Base-by-base conservation (phyloP, 2,888 invertebrate species). In the Epinotia brunnichana region DNA sequence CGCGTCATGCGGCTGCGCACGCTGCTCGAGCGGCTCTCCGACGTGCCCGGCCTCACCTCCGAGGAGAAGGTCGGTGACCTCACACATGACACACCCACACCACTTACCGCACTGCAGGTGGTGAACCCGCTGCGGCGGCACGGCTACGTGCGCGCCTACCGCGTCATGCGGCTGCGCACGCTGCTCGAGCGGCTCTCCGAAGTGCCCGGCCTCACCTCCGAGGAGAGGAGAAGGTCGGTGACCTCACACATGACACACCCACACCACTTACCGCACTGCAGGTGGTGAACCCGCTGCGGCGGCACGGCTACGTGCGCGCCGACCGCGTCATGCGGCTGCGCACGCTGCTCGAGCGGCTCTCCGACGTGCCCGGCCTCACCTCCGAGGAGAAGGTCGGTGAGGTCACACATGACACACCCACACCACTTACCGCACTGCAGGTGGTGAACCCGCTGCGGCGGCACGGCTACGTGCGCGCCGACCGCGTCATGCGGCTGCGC, bases 251-350 rank as follows among this genome's bases (percentile, higher is more conserved):
- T 24, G 2, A 2, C 21, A 24, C 21, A 24, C 21, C 21, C 21
- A 24, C 64, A 95, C 95, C 95, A 95, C 75, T 94, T 94, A 10
- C 89, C 92, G 2, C 93, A 94, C 80, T 95, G 87, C 98, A 99
- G 90, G 98, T 99, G 79, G 99, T 99, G 13, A 99, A 24, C 93
- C 99, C 99, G 13, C 93, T 99, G 70, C 94, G 99, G 77, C 96
- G 95, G 80, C 96, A 97, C 89, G 94, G 97, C 78, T 99, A 97
- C 92, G 99, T 99, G 57, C 95, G 97, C 79, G 98, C 99, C n/a
- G 98, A 98, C 90, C 95, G 98, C 81, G 98, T 99, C 53, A 98
- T 99, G 98, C 97, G 97, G 86, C 94, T 99, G 70, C 94, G 99
- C 61, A 96, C 96, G 76, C 92, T 99, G 72, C 94, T 99, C 69